Percentiles rank a stretch among this genome's conserved stretches.
Conservation (phyloP, 2,888 invertebrate species). For the Alentia gelatinosa region DNA sequence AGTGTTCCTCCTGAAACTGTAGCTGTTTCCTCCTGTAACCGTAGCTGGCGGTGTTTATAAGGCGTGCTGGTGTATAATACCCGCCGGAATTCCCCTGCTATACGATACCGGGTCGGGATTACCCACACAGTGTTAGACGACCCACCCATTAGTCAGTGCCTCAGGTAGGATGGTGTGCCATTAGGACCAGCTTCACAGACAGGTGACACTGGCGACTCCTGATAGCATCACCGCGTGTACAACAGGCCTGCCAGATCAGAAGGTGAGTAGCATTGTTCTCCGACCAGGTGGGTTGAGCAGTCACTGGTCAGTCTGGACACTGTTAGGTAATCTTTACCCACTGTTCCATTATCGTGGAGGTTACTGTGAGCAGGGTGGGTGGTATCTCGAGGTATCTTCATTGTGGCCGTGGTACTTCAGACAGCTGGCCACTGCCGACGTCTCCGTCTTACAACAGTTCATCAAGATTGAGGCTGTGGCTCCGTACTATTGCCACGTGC, state of each 20-base stretch:
- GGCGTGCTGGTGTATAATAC: not conserved
- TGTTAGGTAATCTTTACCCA: not conserved
- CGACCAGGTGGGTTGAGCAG: not conserved
- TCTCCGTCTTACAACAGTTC: not conserved
- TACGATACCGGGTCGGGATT: not conserved
- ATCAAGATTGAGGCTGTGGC: no score
- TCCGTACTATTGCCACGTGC: no score
- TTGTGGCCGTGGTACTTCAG: not conserved
- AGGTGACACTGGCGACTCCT: not conserved
- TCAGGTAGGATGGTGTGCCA: not conserved
- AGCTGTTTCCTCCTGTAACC: not conserved
- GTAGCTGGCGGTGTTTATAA: not conserved
- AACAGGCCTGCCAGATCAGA: not conserved
- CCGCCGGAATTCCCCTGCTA: not conserved
- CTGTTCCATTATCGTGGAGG: not conserved
- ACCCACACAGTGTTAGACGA: not conserved
- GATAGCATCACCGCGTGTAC: not conserved
- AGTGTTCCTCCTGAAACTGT: not conserved
- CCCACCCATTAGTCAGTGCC: not conserved
- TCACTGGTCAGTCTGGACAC: not conserved
- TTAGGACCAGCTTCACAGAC: not conserved
- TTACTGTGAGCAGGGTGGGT: not conserved
- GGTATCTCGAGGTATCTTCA: not conserved
- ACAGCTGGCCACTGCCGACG: not conserved
- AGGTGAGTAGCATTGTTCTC: not conserved